Percentiles rank a stretch among this genome's conserved stretches.
Conservation (phyloP, 2,113 vertebrate species). For the Variabilichromis moorii region DNA sequence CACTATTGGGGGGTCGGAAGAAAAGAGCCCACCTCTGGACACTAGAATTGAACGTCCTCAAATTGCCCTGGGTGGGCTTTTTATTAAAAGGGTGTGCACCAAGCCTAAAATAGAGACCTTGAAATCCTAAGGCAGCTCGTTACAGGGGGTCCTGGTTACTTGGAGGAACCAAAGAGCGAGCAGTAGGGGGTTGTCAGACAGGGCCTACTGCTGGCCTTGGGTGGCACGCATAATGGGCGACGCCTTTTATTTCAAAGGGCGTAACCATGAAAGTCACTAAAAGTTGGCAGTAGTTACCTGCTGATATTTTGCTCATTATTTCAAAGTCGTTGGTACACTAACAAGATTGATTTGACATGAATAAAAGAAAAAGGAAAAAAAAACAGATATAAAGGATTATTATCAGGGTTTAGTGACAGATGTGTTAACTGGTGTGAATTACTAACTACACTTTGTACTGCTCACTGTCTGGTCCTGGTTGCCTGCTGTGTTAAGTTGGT, state of each 20-base stretch:
- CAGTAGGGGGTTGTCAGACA: slow-evolving; percentile 46
- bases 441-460: neutral
- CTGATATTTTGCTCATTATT: slow-evolving; percentile 57
- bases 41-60: neutral
- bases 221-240: slow-evolving; percentile 15
- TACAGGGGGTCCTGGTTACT: slow-evolving; percentile 25
- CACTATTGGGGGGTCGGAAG: slow-evolving; percentile 1
- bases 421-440: slow-evolving; percentile 5
- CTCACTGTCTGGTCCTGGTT: neutral
- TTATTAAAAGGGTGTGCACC: neutral
- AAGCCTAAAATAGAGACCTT: slow-evolving; percentile 17
- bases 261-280: slow-evolving; percentile 33
- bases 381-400: slow-evolving; percentile 1
- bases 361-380: slow-evolving; percentile 15
- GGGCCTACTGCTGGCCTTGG: slow-evolving; percentile 14
- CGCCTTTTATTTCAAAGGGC: slow-evolving; percentile 27
- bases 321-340: slow-evolving; percentile 30
- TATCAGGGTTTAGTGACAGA: slow-evolving; percentile 7
- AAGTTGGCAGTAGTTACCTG: slow-evolving; percentile 33
- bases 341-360: slow-evolving; percentile 51
- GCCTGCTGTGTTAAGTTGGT: slow-evolving; percentile 39
- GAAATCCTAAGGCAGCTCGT: neutral
- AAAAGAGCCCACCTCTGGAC: neutral
- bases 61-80: slow-evolving; percentile 36
- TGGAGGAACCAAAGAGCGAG: slow-evolving; percentile 1